These are phyloP conservation scores for Crioceris asparagi DNA, from an alignment of 2,888 invertebrate species.

Conservation along the genomic window DNA sequence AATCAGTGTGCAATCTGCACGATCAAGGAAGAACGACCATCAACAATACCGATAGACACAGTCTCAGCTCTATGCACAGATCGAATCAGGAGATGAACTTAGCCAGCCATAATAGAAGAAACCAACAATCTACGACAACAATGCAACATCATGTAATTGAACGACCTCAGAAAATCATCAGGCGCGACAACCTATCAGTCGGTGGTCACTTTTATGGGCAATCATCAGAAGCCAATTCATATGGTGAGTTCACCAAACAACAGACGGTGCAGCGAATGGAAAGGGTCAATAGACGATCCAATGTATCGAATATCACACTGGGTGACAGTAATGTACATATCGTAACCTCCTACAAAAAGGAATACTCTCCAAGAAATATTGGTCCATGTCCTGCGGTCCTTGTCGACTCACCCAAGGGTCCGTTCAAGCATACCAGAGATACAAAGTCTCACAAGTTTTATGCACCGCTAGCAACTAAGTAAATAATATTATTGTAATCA, in stretches of 20 bases:
- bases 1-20: slow-evolving; percentile 68
- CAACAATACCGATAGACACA: slow-evolving; percentile 61
- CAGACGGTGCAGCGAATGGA: slow-evolving; percentile 45
- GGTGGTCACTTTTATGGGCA: slow-evolving; percentile 66
- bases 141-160: slow-evolving; percentile 31
- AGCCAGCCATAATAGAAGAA: slow-evolving; percentile 41
- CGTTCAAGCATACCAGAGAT: slow-evolving; percentile 75
- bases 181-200: slow-evolving; percentile 57
- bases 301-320: slow-evolving; percentile 64
- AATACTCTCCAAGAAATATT: slow-evolving; percentile 57
- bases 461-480: slow-evolving; percentile 50
- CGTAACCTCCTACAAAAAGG: slow-evolving; percentile 63
- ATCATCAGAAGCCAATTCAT: slow-evolving; percentile 58
- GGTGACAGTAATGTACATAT: slow-evolving; percentile 53
- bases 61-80: slow-evolving; percentile 69
- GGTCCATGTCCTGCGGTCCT: slow-evolving; percentile 74
- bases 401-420: slow-evolving; percentile 62
- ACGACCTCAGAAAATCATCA: slow-evolving; percentile 49
- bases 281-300: slow-evolving; percentile 51
- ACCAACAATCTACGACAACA: slow-evolving; percentile 38
- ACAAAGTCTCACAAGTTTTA: slow-evolving; percentile 80
- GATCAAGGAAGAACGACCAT: slow-evolving; percentile 61
- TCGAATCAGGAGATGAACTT: slow-evolving; percentile 47
- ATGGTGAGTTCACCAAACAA: slow-evolving; percentile 53
- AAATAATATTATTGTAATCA: slow-evolving; percentile 13